Base-by-base conservation (phyloP, 2,888 invertebrate species). In the Drosophila seclusa region DNA sequence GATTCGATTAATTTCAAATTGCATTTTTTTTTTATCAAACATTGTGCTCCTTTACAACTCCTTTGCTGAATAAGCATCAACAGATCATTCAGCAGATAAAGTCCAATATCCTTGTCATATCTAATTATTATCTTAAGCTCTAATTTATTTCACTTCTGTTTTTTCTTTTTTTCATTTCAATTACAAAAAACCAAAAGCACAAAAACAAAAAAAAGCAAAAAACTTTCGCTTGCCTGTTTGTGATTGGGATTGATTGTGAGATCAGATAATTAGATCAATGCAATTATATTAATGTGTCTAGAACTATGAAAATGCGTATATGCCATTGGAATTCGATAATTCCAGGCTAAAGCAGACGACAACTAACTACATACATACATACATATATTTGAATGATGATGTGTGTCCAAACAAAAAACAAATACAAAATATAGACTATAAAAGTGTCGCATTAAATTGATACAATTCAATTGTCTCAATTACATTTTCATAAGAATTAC, bases 381-480 rank as follows among this genome's bases (percentile, higher is more conserved):
- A 31, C 10, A 31, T 5, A 11, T 6, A 49, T 49, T 6, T n/a
- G 13, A 18, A 36, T 18, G 7, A 21, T 45, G 6, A 36, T 54
- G 42, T 32, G 16, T 57, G 57, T 42, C 16, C 21, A 31, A 31
- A 31, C 4, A 5, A 38, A 38, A 32, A 63, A 16, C 31, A 18
- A 34, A 11, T 24, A 6, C 4, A 49, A 59, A 48, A 18, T 11
- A 32, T 21, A 49, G 24, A 50, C 21, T 11, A 49, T 13, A 42
- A 66, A 52, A 32, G n/a, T 42, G 29, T 64, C 29, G 27, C 49
- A 50, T 34, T 27, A 27, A 65, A 34, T 8, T 45, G 45, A 45
- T 24, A 34, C 66, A 67, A 64, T 40, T 34, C 10, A 49, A 36
- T 24, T 38, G 53, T 38, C n/a, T 27, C 54, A 65, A 48, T 38